Evolutionary conservation across 2,113 vertebrate species (phyloP).

Genomic region (Psophia crepitans): DNA sequence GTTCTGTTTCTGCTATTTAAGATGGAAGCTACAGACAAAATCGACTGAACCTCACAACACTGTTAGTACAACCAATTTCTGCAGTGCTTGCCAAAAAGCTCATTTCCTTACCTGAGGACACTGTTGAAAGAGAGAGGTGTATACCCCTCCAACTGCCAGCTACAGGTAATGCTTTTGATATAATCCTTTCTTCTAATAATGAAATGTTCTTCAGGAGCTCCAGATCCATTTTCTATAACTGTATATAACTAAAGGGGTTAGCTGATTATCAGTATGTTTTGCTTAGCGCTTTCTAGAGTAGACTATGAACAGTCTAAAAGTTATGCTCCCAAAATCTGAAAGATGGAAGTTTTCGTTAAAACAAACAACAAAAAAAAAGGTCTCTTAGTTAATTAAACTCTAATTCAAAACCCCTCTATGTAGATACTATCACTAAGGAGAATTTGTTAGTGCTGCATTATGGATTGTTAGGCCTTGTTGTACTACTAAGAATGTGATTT

Average conservation of each 20-base stretch:
- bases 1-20: conserved; percentile 9
- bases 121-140: conserved; percentile 63
- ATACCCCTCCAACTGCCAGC: conserved; percentile 72
- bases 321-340: background rate
- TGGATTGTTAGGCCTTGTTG: conserved; percentile 58
- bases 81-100: conserved; percentile 79
- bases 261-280: background rate
- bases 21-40: conserved; percentile 77
- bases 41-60: conserved; percentile 74
- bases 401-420: conserved; percentile 67
- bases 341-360: background rate
- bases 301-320: background rate
- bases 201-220: background rate
- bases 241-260: background rate
- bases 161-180: conserved; percentile 73
- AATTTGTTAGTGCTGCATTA: background rate
- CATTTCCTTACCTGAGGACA: conserved; percentile 54
- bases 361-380: background rate
- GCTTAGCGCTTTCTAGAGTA: background rate
- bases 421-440: conserved; percentile 20
- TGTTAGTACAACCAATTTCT: conserved; percentile 91
- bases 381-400: conserved; percentile 60
- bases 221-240: background rate
- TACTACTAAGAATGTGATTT: conserved; percentile 25
- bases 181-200: background rate